Conservation (phyloP, 2,888 invertebrate genomes). For the Acrobasis repandana region DNA sequence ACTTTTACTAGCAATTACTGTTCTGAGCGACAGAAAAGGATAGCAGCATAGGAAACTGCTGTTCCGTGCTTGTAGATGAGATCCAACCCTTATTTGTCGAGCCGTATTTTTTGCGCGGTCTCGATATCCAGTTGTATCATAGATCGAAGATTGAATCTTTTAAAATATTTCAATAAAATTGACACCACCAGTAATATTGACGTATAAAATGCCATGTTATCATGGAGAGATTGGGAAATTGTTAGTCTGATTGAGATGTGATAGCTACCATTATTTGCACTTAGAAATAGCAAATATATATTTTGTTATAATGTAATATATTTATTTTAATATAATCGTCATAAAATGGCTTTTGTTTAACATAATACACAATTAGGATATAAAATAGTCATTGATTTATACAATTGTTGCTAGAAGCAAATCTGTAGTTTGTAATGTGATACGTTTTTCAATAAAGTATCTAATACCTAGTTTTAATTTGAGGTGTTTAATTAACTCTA, state of each 20-base stretch:
- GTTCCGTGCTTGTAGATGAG: no score
- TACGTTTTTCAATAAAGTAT: constrained; percentile 33
- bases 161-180: no score
- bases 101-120: no score
- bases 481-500: constrained; percentile 23
- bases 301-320: constrained; percentile 22
- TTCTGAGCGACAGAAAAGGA: no score
- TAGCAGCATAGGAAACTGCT: no score
- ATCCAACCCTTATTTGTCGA: no score
- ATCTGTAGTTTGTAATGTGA: constrained; percentile 32
- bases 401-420: constrained; percentile 34
- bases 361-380: constrained; percentile 1
- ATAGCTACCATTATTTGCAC: constrained; percentile 32
- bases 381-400: neutral
- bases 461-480: constrained; percentile 27
- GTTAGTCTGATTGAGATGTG: constrained; percentile 51
- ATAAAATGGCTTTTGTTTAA: constrained; percentile 28
- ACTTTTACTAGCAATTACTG: no score
- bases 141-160: no score
- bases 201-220: constrained; percentile 4
- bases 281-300: constrained; percentile 4
- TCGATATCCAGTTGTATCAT: no score
- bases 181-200: neutral
- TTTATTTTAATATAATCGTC: constrained; percentile 19
- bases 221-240: constrained; percentile 21